Conservation (phyloP, 2,797 vertebrate genomes). For the Gouania willdenowi region DNA sequence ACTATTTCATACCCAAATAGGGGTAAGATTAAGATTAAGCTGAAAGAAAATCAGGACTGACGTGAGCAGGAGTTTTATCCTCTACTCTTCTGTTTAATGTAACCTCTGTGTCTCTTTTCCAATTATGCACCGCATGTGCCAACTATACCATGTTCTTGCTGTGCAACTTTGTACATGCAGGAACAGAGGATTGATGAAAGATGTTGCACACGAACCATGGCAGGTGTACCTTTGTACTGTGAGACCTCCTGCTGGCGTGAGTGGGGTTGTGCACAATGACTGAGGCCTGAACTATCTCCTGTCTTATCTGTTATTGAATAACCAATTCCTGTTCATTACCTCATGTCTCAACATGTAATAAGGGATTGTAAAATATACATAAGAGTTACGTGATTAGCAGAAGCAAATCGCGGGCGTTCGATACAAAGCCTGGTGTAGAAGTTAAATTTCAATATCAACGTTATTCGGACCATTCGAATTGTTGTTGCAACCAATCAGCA, state of each 20-base stretch:
- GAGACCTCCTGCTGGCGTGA: slow-evolving; percentile 1
- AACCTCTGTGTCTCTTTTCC: no score
- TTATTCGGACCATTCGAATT: slow-evolving; percentile 22
- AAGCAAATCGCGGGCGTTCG: slow-evolving; percentile 26
- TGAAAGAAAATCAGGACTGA: no score
- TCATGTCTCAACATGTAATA: slow-evolving; percentile 20
- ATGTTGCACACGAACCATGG: background rate
- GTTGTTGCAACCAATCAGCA: slow-evolving; percentile 44
- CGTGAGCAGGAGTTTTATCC: no score
- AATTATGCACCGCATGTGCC: no score
- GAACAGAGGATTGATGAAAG: background rate
- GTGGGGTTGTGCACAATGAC: slow-evolving; percentile 35
- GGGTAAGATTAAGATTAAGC: no score
- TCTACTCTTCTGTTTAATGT: no score
- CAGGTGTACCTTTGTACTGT: background rate
- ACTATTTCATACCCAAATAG: no score
- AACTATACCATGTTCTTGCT: background rate
- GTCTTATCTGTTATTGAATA: slow-evolving; percentile 44
- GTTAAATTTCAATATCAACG: slow-evolving; percentile 9
- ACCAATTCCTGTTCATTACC: slow-evolving; percentile 33
- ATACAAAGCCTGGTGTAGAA: slow-evolving; percentile 18
- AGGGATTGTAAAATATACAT: slow-evolving; percentile 32
- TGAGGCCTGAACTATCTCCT: slow-evolving; percentile 24
- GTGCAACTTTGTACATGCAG: slow-evolving; percentile 1
- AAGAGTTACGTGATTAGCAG: slow-evolving; percentile 38